Evolutionary conservation across 1,140 invertebrate genomes (phyloP).

Genomic region (Ceratitis capitata): DNA sequence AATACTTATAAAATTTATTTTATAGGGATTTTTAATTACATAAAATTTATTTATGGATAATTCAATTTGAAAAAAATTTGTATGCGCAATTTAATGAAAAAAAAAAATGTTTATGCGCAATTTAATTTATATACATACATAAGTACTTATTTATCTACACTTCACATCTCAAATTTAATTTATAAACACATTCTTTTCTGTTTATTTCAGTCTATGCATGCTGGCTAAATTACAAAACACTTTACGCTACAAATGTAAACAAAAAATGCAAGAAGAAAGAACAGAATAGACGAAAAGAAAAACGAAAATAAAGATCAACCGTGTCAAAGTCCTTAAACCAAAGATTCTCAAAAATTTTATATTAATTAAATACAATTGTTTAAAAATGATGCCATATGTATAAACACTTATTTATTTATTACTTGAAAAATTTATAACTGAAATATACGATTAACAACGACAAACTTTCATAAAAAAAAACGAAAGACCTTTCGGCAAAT

Average conservation of each 20-base stretch:
- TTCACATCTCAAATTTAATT: slow-evolving; percentile 47
- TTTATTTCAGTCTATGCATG: slow-evolving; percentile 66
- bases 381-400: not conserved
- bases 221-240: slow-evolving; percentile 56
- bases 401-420: not conserved
- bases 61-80: not conserved
- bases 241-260: slow-evolving; percentile 12
- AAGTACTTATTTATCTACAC: not conserved
- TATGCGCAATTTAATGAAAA: too few relatives aligned
- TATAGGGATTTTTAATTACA: too few relatives aligned
- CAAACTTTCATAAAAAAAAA: not conserved
- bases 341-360: slow-evolving; percentile 12
- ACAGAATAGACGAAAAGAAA: not conserved
- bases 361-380: not conserved
- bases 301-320: not conserved
- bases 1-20: not conserved
- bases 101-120: not conserved
- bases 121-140: too few relatives aligned
- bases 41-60: not conserved
- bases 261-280: slow-evolving; percentile 19
- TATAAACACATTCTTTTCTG: slow-evolving; percentile 45
- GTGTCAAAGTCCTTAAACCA: slow-evolving; percentile 13
- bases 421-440: not conserved
- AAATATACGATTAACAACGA: not conserved
- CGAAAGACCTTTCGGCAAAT: not conserved